These are phyloP conservation scores for Belgica antarctica DNA, from an alignment of 2,888 invertebrate species.

Conservation along the genomic window DNA sequence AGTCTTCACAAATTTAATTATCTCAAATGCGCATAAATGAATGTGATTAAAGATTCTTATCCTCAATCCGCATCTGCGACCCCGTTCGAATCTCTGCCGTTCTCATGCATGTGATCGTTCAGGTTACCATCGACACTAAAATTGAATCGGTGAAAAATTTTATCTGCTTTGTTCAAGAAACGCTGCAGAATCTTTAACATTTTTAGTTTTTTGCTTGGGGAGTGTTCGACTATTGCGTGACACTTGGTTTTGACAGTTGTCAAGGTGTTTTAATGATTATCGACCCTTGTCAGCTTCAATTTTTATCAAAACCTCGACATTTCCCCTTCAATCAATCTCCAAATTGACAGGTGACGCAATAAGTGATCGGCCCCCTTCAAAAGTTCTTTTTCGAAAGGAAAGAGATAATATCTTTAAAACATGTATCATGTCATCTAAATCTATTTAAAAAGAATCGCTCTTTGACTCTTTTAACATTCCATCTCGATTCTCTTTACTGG, in stretches of 20 bases:
- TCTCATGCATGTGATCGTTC: neutral
- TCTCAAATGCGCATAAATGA: slow-evolving; percentile 17
- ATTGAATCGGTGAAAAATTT: slow-evolving; percentile 17
- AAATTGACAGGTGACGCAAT: too few species aligned
- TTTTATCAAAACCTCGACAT: too few species aligned
- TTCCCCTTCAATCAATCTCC: too few species aligned
- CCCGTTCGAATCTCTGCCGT: neutral
- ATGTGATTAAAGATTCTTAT: slow-evolving; percentile 15
- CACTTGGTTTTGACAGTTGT: too few species aligned
- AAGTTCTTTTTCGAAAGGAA: slow-evolving; percentile 8
- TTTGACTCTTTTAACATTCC: slow-evolving; percentile 37
- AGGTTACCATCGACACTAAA: slow-evolving; percentile 3
- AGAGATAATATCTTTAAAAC: slow-evolving; percentile 41
- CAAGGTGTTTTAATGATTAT: too few species aligned
- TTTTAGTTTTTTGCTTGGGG: slow-evolving; percentile 27
- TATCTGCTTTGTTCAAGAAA: neutral
- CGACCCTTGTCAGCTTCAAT: too few species aligned
- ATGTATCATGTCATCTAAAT: slow-evolving; percentile 44
- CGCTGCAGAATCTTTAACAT: slow-evolving; percentile 3
- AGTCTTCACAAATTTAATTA: slow-evolving; percentile 11
- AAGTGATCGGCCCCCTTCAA: too few species aligned
- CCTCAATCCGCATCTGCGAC: slow-evolving; percentile 36
- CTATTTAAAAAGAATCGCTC: slow-evolving; percentile 38
- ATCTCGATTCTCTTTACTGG: slow-evolving; percentile 7
- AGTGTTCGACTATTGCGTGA: too few species aligned